Evolutionary conservation across 2,888 invertebrate species (phyloP).

Genomic region (Campaea margaritaria): DNA sequence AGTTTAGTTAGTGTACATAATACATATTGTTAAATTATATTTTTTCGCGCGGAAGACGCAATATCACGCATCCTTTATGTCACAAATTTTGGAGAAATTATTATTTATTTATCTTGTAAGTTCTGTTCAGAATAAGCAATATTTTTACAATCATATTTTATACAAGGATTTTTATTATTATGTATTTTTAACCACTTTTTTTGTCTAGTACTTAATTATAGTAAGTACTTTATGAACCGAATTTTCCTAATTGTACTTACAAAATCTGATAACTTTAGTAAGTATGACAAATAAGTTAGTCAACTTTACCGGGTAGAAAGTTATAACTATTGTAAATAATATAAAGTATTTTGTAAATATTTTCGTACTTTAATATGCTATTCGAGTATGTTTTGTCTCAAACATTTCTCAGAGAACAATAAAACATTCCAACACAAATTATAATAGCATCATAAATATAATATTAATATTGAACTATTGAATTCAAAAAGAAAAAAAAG

Average conservation of each 20-base stretch:
- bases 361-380: slow-evolving; percentile 1
- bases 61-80: not conserved
- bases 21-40: slow-evolving; percentile 26
- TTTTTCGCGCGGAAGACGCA: slow-evolving; percentile 10
- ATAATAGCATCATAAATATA: not conserved
- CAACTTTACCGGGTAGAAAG: not conserved
- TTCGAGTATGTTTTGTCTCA: slow-evolving; percentile 22
- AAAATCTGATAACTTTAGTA: slow-evolving; percentile 17
- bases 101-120: not conserved
- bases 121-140: no score
- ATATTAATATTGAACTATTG: not conserved
- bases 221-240: slow-evolving; percentile 12
- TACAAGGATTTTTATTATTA: not conserved
- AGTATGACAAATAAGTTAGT: not conserved
- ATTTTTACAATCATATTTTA: no score
- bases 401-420: slow-evolving; percentile 8
- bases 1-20: slow-evolving; percentile 38
- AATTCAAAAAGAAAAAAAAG: no score
- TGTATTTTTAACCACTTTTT: not conserved
- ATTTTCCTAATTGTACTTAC: slow-evolving; percentile 16
- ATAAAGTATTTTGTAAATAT: slow-evolving; percentile 26
- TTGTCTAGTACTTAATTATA: slow-evolving; percentile 6
- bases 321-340: slow-evolving; percentile 28
- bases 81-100: slow-evolving; percentile 13
- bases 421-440: slow-evolving; percentile 3